These are phyloP conservation scores for Mesitornis unicolor DNA, from an alignment of 2,113 vertebrate genomes.

Conservation along the genomic window DNA sequence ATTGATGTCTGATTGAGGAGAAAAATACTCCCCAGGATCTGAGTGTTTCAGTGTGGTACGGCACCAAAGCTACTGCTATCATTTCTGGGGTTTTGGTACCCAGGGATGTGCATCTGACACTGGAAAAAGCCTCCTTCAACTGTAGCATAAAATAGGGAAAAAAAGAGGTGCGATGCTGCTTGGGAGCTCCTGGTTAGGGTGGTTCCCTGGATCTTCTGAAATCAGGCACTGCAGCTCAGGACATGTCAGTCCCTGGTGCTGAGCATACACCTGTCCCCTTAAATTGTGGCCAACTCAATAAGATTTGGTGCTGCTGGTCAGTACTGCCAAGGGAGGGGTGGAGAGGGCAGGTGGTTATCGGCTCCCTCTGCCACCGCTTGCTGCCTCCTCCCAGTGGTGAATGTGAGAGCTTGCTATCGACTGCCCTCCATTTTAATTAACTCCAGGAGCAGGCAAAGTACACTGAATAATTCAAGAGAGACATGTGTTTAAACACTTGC, in stretches of 20 bases:
- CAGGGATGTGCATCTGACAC: background rate
- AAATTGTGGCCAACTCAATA: background rate
- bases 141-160: background rate
- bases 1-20: background rate
- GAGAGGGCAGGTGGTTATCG: background rate
- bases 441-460: constrained; percentile 7
- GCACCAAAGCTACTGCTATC: background rate
- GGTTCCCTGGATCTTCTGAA: background rate
- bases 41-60: background rate
- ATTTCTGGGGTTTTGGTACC: background rate
- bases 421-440: constrained; percentile 8
- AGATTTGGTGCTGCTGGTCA: background rate
- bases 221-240: background rate
- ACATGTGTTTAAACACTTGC: constrained; percentile 36
- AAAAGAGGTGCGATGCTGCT: background rate
- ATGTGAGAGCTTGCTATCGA: background rate
- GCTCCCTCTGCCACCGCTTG: background rate
- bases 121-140: background rate
- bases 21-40: background rate
- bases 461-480: constrained; percentile 33
- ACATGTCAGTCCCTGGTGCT: background rate
- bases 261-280: background rate
- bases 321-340: background rate
- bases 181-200: background rate
- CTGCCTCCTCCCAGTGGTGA: background rate